Base-by-base conservation (phyloP, 2,113 vertebrate genomes). In the Fregetta grallaria region DNA sequence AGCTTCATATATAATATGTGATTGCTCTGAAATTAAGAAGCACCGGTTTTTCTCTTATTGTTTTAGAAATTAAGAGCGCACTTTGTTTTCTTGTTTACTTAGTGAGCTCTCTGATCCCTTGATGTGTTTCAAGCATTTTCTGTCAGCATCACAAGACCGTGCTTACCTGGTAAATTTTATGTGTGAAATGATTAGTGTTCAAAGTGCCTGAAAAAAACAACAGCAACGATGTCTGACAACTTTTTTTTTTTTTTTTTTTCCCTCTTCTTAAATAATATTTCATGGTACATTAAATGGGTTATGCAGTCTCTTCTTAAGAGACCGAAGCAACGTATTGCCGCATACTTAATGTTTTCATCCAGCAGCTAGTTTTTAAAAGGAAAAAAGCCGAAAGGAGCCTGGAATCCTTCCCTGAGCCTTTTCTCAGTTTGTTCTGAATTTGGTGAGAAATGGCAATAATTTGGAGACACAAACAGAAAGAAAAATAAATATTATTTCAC, bases 1-100 rank as follows among this genome's bases (percentile, higher is more conserved):
- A 95, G 84, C 87, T 95, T 92, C 30, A 19, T 77, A 20, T 85
- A 12, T 59, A 83, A 94, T 70, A 73, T 3, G 34, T 15, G 68
- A 42, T 92, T 90, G 93, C 82, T 36, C 58, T 89, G 90, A 94
- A 96, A 95, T 38, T 9, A 66, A 58, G 87, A 61, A 96, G 52
- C 89, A 44, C 61, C n/a, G 23, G 71, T 97, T 96, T 92, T 68
- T 40, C 44, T 63, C 62, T 67, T 26, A 47, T 78, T 94, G 59
- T 83, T 95, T 53, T 85, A 88, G 90, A 79, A 97, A 94, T 47
- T 75, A 95, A 86, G 66, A 47, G 8, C 14, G 67, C 42, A n/a
- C 81, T 96, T 92, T 90, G 45, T 91, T 92, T 92, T 86, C 87
- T 88, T 93, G 88, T 90, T 94, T 95, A 58, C 85, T 74, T 52